Percentiles rank a stretch among this genome's conserved stretches.
Conservation (phyloP, 2,888 invertebrate genomes). For the Cheilosia pagana region DNA sequence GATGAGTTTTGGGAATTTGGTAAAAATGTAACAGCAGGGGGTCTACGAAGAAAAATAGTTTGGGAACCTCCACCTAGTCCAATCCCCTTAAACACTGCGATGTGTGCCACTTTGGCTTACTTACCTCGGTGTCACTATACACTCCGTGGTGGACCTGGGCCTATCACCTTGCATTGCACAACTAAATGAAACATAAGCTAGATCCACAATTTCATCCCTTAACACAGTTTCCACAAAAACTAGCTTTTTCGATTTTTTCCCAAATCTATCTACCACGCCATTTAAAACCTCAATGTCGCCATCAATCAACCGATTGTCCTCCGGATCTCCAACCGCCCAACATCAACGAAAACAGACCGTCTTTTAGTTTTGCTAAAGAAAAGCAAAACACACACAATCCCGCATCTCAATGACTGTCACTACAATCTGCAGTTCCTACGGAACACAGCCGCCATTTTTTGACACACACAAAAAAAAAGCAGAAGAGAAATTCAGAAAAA, state of each 20-base stretch:
- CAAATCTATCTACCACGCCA: conserved; percentile 15
- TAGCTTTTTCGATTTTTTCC: neutral
- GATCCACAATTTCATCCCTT: too few relatives aligned
- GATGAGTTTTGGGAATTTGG: too few relatives aligned
- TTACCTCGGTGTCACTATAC: too few relatives aligned
- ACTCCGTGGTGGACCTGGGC: too few relatives aligned
- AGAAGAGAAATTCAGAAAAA: conserved; percentile 41
- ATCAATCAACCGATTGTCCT: conserved; percentile 67
- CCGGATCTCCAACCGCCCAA: neutral
- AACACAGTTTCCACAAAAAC: neutral
- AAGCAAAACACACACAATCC: conserved; percentile 23
- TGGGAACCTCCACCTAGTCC: too few relatives aligned
- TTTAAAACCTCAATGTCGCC: conserved; percentile 71
- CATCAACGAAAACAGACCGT: conserved; percentile 5
- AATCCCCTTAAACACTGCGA: too few relatives aligned
- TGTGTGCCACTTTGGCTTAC: too few relatives aligned
- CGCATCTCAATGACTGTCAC: conserved; percentile 71
- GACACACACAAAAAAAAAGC: conserved; percentile 19
- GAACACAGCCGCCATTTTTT: conserved; percentile 61
- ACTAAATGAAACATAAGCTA: too few relatives aligned
- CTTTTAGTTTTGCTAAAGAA: conserved; percentile 1
- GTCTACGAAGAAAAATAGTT: too few relatives aligned
- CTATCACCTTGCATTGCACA: too few relatives aligned
- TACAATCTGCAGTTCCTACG: conserved; percentile 48
- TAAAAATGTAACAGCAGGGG: too few relatives aligned